phyloP scores from a whole-genome alignment of 2,888 invertebrate species.

The Thera britannica region DNA sequence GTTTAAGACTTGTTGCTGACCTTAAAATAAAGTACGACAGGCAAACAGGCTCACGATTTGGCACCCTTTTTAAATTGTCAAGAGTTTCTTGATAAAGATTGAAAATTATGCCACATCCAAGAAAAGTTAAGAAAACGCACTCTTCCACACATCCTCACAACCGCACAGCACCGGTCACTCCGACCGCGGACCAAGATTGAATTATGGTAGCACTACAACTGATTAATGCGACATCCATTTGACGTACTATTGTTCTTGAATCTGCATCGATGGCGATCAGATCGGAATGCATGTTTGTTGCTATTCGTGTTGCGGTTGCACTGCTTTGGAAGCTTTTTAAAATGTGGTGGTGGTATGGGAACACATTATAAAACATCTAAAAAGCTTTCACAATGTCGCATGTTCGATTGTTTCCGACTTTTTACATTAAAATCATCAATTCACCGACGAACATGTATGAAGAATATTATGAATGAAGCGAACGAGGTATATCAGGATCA shows the following conservation, averaged over 20 bases:
- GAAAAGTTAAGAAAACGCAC: conserved; percentile 1
- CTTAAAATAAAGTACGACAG: too few relatives aligned
- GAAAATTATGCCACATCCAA: conserved; percentile 51
- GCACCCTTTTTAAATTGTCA: too few relatives aligned
- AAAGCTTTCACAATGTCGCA: too few relatives aligned
- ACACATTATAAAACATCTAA: not conserved
- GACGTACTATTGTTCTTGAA: conserved; percentile 81
- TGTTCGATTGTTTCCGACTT: too few relatives aligned
- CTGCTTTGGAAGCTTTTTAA: conserved; percentile 27
- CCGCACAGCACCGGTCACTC: conserved; percentile 59
- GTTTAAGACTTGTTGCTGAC: too few relatives aligned
- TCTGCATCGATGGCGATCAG: conserved; percentile 76
- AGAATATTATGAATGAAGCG: too few relatives aligned
- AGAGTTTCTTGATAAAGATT: not conserved
- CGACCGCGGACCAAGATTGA: conserved; percentile 73
- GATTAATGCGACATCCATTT: conserved; percentile 83
- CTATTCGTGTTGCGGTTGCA: conserved; percentile 32
- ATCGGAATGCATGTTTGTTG: conserved; percentile 65
- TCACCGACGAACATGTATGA: too few relatives aligned
- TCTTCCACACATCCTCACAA: conserved; percentile 42
- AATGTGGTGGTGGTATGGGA: not conserved
- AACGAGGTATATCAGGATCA: too few relatives aligned
- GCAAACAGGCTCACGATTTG: too few relatives aligned
- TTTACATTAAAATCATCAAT: too few relatives aligned
- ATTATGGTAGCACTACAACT: conserved; percentile 81